These are phyloP conservation scores for Caenorhabditis sp. DNA, from an alignment of 2,888 invertebrate genomes.

Conservation along the genomic window DNA sequence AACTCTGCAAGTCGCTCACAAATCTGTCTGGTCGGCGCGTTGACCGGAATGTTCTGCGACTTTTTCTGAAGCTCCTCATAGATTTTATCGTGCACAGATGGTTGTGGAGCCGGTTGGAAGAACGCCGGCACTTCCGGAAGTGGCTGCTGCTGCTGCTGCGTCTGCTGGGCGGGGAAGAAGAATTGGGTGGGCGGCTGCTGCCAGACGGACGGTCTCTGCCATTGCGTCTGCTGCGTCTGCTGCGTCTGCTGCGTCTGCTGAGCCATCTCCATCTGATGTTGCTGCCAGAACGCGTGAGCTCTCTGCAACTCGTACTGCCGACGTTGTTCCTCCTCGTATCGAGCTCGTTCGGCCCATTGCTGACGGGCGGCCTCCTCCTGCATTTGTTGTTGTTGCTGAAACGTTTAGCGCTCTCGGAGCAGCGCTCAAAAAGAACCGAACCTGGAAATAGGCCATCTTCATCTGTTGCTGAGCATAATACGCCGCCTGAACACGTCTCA, in stretches of 20 bases:
- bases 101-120: constrained; percentile 53
- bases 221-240: constrained; percentile 41
- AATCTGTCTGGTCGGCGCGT: constrained; percentile 62
- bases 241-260: constrained; percentile 33
- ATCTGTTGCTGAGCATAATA: constrained; percentile 48
- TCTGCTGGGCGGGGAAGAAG: constrained; percentile 47
- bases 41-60: constrained; percentile 61
- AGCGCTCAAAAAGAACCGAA: background rate
- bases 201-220: constrained; percentile 52
- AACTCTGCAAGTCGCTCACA: too few species aligned
- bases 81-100: constrained; percentile 62
- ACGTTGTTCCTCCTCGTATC: constrained; percentile 51
- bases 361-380: constrained; percentile 53
- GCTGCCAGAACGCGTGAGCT: constrained; percentile 49
- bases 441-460: constrained; percentile 41
- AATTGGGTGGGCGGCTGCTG: constrained; percentile 56
- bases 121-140: constrained; percentile 16
- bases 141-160: constrained; percentile 22
- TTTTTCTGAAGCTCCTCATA: constrained; percentile 64
- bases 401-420: background rate
- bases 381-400: constrained; percentile 44
- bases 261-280: constrained; percentile 49
- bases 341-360: constrained; percentile 46
- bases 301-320: constrained; percentile 39
- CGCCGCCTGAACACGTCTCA: constrained; percentile 44